A percentile compares a stretch with the other conserved stretches of the same genome.
These are phyloP conservation scores for Acrocyrtus sp. DNA, from an alignment of 2,888 invertebrate species.

Conservation along the genomic window DNA sequence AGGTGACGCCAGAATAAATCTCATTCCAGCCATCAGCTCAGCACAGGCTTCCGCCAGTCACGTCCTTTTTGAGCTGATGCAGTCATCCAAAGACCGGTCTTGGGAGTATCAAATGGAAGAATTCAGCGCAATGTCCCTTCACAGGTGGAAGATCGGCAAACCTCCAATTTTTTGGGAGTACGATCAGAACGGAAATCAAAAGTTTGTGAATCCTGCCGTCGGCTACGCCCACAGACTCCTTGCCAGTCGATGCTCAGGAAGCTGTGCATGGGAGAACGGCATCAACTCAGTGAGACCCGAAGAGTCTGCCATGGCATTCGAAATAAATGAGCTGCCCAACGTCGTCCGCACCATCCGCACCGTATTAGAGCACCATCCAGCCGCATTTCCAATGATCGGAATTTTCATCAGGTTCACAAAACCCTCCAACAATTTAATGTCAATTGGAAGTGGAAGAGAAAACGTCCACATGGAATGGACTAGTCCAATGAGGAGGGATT, in stretches of 20 bases:
- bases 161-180: constrained; percentile 25
- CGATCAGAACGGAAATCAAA: constrained; percentile 2
- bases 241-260: constrained; percentile 10
- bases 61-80: background rate
- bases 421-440: constrained; percentile 18
- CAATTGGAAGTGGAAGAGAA: constrained; percentile 10
- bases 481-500: constrained; percentile 29
- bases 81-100: background rate
- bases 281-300: constrained; percentile 15
- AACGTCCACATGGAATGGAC: constrained; percentile 28
- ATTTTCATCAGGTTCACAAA: constrained; percentile 27
- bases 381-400: constrained; percentile 26
- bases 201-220: constrained; percentile 30
- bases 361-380: constrained; percentile 6
- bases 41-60: background rate
- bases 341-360: constrained; percentile 11
- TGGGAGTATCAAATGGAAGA: constrained; percentile 4
- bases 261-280: constrained; percentile 36
- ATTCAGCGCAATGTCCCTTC: constrained; percentile 12
- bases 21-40: constrained; percentile 9
- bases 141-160: constrained; percentile 15
- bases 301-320: constrained; percentile 34
- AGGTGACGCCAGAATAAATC: constrained; percentile 17
- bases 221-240: constrained; percentile 25
- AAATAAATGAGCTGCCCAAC: background rate